These are phyloP conservation scores for Anolis apletophallus DNA, from an alignment of 2,797 vertebrate species.

Conservation along the genomic window DNA sequence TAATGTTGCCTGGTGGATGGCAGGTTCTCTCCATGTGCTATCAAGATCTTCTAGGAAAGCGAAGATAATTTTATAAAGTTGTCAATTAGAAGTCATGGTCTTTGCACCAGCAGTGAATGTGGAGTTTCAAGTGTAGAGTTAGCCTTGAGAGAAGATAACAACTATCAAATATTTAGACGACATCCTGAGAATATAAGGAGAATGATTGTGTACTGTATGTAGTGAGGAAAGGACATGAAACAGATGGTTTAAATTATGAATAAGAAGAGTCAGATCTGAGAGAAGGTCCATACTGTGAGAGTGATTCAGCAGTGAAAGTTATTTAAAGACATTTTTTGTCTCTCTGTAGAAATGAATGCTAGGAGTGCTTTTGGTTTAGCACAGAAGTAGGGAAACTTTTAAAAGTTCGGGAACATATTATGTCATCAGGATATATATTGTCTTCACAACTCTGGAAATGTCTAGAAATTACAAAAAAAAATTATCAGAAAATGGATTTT, in stretches of 20 bases:
- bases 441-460: too few relatives aligned
- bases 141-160: background rate
- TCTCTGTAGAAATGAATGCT: background rate
- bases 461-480: too few relatives aligned
- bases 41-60: background rate
- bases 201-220: background rate
- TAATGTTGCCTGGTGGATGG: background rate
- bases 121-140: background rate
- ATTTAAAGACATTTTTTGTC: background rate
- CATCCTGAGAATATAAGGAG: background rate
- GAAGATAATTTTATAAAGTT: background rate
- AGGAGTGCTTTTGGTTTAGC: background rate
- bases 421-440: too few relatives aligned
- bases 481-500: too few relatives aligned
- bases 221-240: background rate
- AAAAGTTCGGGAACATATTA: too few relatives aligned
- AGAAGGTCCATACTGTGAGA: background rate
- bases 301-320: background rate
- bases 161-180: conserved; percentile 10
- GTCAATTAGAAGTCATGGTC: background rate
- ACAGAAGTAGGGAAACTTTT: too few relatives aligned
- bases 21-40: background rate
- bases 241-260: background rate
- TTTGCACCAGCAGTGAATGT: background rate
- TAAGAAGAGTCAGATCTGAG: background rate